Percentiles rank a stretch among this genome's conserved stretches.
Conservation (phyloP, 2,888 invertebrate genomes). For the Scaptomyza cyrtandrae region DNA sequence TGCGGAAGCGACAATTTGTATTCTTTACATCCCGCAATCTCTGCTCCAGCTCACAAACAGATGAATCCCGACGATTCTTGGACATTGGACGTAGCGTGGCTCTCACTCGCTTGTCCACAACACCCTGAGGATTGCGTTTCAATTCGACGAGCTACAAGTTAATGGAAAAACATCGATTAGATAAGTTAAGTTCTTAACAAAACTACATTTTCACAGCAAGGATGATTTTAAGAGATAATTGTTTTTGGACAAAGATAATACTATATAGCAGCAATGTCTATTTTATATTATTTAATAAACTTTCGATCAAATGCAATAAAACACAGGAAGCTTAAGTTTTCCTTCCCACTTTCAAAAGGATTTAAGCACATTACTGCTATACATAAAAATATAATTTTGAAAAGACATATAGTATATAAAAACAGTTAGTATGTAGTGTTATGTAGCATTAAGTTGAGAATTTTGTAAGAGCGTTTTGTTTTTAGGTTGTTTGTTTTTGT, state of each 20-base stretch:
- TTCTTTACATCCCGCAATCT: slow-evolving; percentile 92
- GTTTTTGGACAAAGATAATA: slow-evolving; percentile 22
- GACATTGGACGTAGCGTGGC: slow-evolving; percentile 94
- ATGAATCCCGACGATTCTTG: slow-evolving; percentile 91
- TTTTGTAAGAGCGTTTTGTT: slow-evolving; percentile 39
- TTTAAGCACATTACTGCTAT: slow-evolving; percentile 30
- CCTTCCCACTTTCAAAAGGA: not conserved
- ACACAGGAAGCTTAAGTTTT: not conserved
- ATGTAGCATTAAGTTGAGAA: slow-evolving; percentile 71
- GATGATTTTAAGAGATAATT: slow-evolving; percentile 22
- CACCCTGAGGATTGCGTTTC: slow-evolving; percentile 92
- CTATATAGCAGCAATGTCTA: slow-evolving; percentile 21
- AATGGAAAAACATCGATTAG: slow-evolving; percentile 13
- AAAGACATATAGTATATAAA: slow-evolving; percentile 18
- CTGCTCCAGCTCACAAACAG: slow-evolving; percentile 92
- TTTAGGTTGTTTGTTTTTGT: slow-evolving; percentile 29
- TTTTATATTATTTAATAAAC: not conserved
- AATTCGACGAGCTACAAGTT: slow-evolving; percentile 92
- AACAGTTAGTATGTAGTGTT: slow-evolving; percentile 73
- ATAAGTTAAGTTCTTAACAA: not conserved
- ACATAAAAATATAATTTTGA: slow-evolving; percentile 3
- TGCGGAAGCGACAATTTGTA: slow-evolving; percentile 92
- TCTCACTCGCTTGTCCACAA: slow-evolving; percentile 92
- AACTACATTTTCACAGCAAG: slow-evolving; percentile 46
- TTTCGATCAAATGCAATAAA: not conserved